phyloP scores from a whole-genome alignment of 2,797 vertebrate genomes.

The Pseudochirops corinnae region DNA sequence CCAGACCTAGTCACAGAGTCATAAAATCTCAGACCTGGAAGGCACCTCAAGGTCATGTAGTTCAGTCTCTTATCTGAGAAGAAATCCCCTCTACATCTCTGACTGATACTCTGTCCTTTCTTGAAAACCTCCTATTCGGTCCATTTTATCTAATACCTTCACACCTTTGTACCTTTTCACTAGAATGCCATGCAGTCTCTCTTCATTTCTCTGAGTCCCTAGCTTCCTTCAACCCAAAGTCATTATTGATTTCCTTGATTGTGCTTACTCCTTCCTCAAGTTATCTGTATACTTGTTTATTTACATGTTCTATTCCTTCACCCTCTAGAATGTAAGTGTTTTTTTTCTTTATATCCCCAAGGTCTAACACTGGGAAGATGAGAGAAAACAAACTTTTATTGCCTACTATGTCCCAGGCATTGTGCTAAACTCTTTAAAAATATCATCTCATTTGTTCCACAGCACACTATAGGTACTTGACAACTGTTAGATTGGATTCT shows the following conservation, averaged over 20 bases:
- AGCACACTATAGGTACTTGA: neutral
- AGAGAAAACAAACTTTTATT: neutral
- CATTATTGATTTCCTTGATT: neutral
- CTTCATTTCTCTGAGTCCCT: neutral
- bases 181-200: neutral
- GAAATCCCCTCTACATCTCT: neutral
- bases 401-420: neutral
- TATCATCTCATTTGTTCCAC: neutral
- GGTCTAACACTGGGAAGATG: neutral
- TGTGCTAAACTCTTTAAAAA: neutral
- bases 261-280: neutral
- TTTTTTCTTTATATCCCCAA: neutral
- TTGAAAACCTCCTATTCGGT: neutral
- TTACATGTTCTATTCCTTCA: neutral
- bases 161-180: neutral
- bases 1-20: neutral
- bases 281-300: neutral
- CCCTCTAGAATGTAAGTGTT: neutral
- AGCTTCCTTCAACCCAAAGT: neutral
- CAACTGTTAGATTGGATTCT: too few species aligned
- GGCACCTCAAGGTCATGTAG: neutral
- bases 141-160: neutral
- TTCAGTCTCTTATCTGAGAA: neutral
- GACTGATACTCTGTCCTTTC: neutral
- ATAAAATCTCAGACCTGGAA: neutral